Evolutionary conservation across 2,113 vertebrate species (phyloP).

Genomic region (Takifugu flavidus): DNA sequence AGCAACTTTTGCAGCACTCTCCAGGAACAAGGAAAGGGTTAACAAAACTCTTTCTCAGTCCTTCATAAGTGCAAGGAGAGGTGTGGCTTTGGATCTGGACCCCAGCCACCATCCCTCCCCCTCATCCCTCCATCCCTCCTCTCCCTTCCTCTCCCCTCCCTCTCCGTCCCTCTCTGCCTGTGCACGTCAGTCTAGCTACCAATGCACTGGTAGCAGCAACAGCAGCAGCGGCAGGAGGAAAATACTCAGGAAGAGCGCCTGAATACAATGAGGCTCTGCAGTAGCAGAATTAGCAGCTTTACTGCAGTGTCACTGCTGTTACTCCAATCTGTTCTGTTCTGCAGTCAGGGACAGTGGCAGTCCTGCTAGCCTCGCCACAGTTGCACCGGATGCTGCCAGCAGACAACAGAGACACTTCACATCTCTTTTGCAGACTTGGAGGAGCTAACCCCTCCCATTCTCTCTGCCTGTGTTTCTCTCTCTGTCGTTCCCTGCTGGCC

Average conservation of each 20-base stretch:
- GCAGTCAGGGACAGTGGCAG: slow-evolving; percentile 41
- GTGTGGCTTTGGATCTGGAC: slow-evolving; percentile 70
- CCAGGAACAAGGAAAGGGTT: slow-evolving; percentile 61
- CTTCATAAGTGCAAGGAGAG: slow-evolving; percentile 58
- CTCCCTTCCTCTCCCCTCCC: slow-evolving; percentile 35
- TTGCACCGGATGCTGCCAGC: slow-evolving; percentile 47
- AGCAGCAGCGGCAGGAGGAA: slow-evolving; percentile 51
- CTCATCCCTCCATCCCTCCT: slow-evolving; percentile 59
- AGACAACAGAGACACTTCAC: slow-evolving; percentile 47
- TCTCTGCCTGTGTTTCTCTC: slow-evolving; percentile 22
- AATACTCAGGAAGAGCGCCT: slow-evolving; percentile 43
- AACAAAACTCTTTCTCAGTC: slow-evolving; percentile 56
- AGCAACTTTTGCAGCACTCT: slow-evolving; percentile 17
- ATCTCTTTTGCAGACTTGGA: slow-evolving; percentile 46
- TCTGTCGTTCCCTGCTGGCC: slow-evolving; percentile 31
- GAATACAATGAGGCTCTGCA: slow-evolving; percentile 66
- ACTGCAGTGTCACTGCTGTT: slow-evolving; percentile 43
- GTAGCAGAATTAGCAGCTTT: slow-evolving; percentile 39
- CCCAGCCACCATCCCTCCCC: slow-evolving; percentile 63
- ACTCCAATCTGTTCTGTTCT: slow-evolving; percentile 30
- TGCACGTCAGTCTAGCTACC: slow-evolving; percentile 65
- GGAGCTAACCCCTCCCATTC: slow-evolving; percentile 57
- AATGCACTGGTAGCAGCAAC: slow-evolving; percentile 40
- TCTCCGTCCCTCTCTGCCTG: slow-evolving; percentile 55
- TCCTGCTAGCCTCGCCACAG: slow-evolving; percentile 46